Conservation (phyloP, 2,113 vertebrate species). For the Vicugna pacos region DNA sequence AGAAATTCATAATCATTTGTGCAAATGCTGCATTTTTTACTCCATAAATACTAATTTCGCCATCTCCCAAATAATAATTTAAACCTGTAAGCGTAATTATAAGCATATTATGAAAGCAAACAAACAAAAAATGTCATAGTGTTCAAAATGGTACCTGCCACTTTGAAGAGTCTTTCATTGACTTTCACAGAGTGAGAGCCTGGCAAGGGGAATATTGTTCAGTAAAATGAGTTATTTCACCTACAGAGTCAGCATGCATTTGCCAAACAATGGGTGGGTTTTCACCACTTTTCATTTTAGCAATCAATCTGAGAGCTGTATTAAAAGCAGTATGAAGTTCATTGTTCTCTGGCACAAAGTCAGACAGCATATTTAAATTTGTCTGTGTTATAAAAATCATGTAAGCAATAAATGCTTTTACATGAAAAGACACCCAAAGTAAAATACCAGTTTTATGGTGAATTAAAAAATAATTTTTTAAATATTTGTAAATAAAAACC, state of each 20-base stretch:
- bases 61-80: neutral
- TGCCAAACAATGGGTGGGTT: neutral
- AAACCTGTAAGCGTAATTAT: neutral
- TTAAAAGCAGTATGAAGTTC: slow-evolving; percentile 68
- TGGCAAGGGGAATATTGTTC: neutral
- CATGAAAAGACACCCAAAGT: slow-evolving; percentile 18
- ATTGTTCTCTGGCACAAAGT: slow-evolving; percentile 69
- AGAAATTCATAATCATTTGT: neutral
- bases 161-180: neutral
- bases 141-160: neutral
- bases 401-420: neutral
- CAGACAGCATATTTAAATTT: slow-evolving; percentile 74
- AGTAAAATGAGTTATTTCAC: slow-evolving; percentile 12
- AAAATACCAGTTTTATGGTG: neutral
- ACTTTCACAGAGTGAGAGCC: neutral
- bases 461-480: neutral
- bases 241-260: neutral
- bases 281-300: slow-evolving; percentile 43
- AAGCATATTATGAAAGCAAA: neutral
- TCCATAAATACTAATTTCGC: neutral
- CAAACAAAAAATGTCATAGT: neutral
- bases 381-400: slow-evolving; percentile 48
- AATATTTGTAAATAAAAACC: neutral
- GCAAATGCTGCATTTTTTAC: neutral
- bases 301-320: slow-evolving; percentile 70